phyloP scores from a whole-genome alignment of 2,888 invertebrate species.

The Habrosyne pyritoides region DNA sequence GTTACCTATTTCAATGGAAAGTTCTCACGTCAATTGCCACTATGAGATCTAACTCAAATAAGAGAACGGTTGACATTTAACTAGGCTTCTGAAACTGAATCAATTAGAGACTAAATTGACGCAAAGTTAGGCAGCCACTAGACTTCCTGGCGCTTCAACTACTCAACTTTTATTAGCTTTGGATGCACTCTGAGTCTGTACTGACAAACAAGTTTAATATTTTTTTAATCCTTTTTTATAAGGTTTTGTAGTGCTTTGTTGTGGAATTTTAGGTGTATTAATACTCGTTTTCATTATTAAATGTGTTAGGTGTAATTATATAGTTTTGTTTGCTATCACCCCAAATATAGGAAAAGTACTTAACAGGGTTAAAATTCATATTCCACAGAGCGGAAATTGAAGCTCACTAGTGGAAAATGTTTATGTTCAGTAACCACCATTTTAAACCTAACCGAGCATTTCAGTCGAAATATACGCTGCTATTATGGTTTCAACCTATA shows the following conservation, averaged over 20 bases:
- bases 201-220: not conserved
- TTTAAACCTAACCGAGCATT: not conserved
- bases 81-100: not conserved
- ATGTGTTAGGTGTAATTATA: too few relatives aligned
- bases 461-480: not conserved
- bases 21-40: too few relatives aligned
- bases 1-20: too few relatives aligned
- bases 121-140: not conserved
- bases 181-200: not conserved
- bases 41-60: not conserved
- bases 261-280: not conserved
- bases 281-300: too few relatives aligned
- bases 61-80: not conserved
- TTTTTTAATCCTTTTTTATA: not conserved
- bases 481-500: not conserved
- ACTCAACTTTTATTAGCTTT: not conserved
- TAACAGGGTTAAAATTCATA: not conserved
- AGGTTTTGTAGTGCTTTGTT: not conserved
- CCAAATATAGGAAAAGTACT: too few relatives aligned
- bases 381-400: not conserved
- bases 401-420: conserved; percentile 2
- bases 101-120: not conserved
- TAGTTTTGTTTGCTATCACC: too few relatives aligned
- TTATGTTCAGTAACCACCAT: not conserved
- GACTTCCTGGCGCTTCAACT: not conserved